Percentiles rank a stretch among this genome's conserved stretches.
Conservation (phyloP, 1,140 invertebrate genomes). For the Nasonia giraulti region DNA sequence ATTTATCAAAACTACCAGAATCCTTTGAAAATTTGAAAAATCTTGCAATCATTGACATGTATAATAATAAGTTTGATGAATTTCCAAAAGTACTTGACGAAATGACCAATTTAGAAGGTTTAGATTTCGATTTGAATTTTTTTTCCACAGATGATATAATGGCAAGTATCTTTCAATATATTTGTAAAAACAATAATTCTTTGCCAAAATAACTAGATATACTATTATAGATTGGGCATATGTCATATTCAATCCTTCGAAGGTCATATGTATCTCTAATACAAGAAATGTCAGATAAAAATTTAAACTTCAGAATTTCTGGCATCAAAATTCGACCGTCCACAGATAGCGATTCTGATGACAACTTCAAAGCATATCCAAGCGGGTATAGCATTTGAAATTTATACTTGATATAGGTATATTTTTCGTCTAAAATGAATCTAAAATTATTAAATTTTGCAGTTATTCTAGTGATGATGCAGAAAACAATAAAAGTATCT, state of each 20-base stretch:
- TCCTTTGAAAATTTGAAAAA: conserved; percentile 40
- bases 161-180: conserved; percentile 3
- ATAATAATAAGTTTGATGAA: conserved; percentile 43
- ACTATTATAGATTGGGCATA: conserved; percentile 28
- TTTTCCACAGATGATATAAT: conserved; percentile 35
- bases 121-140: conserved; percentile 44
- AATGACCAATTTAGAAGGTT: conserved; percentile 37
- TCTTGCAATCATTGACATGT: conserved; percentile 33
- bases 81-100: conserved; percentile 26
- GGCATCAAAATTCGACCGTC: neutral
- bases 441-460: neutral
- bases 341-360: neutral
- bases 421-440: neutral
- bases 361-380: neutral
- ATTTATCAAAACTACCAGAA: conserved; percentile 24
- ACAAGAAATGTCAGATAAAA: neutral
- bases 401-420: neutral
- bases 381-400: neutral
- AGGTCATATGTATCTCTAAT: neutral
- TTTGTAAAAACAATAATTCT: neutral
- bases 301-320: neutral
- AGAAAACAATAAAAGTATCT: neutral
- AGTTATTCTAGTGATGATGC: conserved; percentile 25
- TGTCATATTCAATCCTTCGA: conserved; percentile 8
- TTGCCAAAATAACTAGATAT: neutral